A percentile compares a stretch with the other conserved stretches of the same genome.
These are phyloP conservation scores for Dryocosmus kuriphilus DNA, from an alignment of 2,888 invertebrate species.

Conservation along the genomic window DNA sequence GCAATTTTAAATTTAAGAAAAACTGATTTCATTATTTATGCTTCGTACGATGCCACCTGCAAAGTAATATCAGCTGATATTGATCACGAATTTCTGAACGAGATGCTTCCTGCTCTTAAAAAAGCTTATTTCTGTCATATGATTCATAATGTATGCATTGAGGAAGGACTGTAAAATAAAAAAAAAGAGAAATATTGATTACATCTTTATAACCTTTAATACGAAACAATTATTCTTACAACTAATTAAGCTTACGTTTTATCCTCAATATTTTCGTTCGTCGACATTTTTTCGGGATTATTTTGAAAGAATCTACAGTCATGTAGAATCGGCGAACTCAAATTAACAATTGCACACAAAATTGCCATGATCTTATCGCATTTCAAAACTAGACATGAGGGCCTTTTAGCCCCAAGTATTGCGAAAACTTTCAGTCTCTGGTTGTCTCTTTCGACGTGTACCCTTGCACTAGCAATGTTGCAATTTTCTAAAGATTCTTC, in stretches of 20 bases:
- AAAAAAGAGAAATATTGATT: neutral
- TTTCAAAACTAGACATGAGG: slow-evolving; percentile 1
- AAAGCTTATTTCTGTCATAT: slow-evolving; percentile 21
- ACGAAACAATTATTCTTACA: neutral
- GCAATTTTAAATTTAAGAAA: no score
- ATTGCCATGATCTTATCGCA: slow-evolving; percentile 37
- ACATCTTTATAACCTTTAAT: neutral
- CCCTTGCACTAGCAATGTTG: slow-evolving; percentile 32
- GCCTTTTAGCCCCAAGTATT: slow-evolving; percentile 21
- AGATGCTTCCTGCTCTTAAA: slow-evolving; percentile 21
- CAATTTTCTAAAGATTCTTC: slow-evolving; percentile 5
- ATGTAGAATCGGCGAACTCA: slow-evolving; percentile 36
- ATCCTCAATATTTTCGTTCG: neutral
- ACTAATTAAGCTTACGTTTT: slow-evolving; percentile 1
- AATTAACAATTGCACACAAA: slow-evolving; percentile 41
- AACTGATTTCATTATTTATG: no score
- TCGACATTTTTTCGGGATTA: slow-evolving; percentile 4
- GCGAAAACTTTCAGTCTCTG: slow-evolving; percentile 32
- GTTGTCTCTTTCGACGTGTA: slow-evolving; percentile 41
- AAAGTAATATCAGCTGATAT: slow-evolving; percentile 23
- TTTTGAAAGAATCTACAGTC: slow-evolving; percentile 41
- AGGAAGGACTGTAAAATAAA: slow-evolving; percentile 14
- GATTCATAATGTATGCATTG: slow-evolving; percentile 9
- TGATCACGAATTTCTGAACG: slow-evolving; percentile 12
- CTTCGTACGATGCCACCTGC: no score